Evolutionary conservation across 2,113 vertebrate species (phyloP), one percentile per base, ranked within the genome.

Genomic region (Ictalurus furcatus): DNA sequence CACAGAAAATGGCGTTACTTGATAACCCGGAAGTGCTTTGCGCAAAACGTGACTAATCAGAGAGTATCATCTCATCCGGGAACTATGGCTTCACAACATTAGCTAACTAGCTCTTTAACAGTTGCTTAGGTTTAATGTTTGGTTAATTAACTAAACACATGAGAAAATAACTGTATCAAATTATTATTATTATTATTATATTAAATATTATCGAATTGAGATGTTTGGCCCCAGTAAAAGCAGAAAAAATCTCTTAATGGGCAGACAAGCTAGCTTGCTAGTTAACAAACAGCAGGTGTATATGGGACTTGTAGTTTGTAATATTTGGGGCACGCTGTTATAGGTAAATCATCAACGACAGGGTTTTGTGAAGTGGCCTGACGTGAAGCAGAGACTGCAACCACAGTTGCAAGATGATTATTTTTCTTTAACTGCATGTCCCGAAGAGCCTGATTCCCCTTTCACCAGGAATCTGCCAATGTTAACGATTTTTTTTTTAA

Each of bases 1-100:
- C 86, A 91, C 90, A 91, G 92, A 95, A 96, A 95, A 96, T 96
- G 95, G 95, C 95, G 89, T 1, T 19, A 59, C 14, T 48, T 82
- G 25, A 28, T 71, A 6, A 78, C 83, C 83, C 88, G 88, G 88
- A 89, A 85, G 25, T 82, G 78, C 23, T 76, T 74, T 25, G 4
- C 23, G 30, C 1, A 9, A 2, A 48, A 48, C 44, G 44, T 6
- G 44, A 48, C 6, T 48, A 48, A 48, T 48, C 44, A 48, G 44
- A 78, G 2, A 0, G 21, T 34, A 2, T 34, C 1, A 16, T 34
- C 5, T 71, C 14, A 71, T 71, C 67, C 14, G 67, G 14, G 67
- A 34, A 34, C 67, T 69, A 16, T 17, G 1, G 4, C 12, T 69
- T 14, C 4, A 30, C 65, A 69, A 1, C 30, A 6, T 71, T n/a